These are phyloP conservation scores for Cisticola juncidis DNA, from an alignment of 2,113 vertebrate genomes.

Conservation along the genomic window DNA sequence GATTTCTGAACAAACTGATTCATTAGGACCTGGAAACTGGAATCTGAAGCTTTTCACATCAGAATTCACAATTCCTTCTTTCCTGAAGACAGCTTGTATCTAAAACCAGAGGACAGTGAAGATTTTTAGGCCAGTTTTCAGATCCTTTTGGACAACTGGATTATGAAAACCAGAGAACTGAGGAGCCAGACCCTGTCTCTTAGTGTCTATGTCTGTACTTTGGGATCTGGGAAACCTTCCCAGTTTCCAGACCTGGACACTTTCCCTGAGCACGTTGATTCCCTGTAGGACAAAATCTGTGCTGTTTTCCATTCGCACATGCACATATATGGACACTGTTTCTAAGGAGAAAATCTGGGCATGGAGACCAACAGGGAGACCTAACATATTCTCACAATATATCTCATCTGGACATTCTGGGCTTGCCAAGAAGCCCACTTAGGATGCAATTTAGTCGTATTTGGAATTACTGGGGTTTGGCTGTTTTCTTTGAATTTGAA, in stretches of 20 bases:
- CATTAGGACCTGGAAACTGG: background rate
- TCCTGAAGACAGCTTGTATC: background rate
- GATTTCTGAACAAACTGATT: background rate
- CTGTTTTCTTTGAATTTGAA: background rate
- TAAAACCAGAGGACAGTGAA: background rate
- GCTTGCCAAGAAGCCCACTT: background rate
- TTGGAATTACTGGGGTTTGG: background rate
- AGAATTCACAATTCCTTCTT: background rate
- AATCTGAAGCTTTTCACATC: background rate
- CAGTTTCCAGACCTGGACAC: constrained; percentile 42
- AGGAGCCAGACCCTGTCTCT: background rate
- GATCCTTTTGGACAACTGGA: background rate
- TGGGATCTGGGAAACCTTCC: constrained; percentile 45
- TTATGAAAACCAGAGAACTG: background rate
- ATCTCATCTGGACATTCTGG: background rate
- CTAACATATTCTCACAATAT: background rate
- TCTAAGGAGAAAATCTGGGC: background rate
- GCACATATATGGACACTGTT: background rate
- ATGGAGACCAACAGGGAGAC: background rate
- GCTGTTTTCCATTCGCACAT: background rate
- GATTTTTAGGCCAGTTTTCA: background rate
- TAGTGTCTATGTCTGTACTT: constrained; percentile 26
- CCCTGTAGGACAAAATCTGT: constrained; percentile 12
- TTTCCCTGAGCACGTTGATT: background rate
- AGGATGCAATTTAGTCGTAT: background rate